A percentile compares a stretch with the other conserved stretches of the same genome.
phyloP scores from a whole-genome alignment of 1,140 invertebrate species.

The Drosophila sp. region DNA sequence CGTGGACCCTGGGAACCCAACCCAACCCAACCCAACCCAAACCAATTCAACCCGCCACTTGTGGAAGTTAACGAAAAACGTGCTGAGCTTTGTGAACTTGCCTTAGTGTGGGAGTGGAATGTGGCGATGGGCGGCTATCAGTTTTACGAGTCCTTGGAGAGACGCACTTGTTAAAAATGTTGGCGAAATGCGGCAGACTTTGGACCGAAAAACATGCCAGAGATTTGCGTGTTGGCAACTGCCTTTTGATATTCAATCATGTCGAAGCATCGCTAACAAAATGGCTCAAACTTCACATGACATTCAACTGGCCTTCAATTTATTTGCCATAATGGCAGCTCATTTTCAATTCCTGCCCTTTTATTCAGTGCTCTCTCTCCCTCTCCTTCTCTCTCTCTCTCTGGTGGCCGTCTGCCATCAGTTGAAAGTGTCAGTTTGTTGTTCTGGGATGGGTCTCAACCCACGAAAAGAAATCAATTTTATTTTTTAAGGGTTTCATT shows the following conservation, averaged over 20 bases:
- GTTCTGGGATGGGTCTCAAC: not conserved
- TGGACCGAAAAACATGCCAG: conserved; percentile 58
- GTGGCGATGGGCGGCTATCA: conserved; percentile 50
- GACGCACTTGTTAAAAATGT: conserved; percentile 66
- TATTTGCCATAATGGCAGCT: conserved; percentile 66
- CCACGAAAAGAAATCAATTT: conserved; percentile 1
- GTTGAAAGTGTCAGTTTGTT: conserved; percentile 8
- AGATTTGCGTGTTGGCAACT: conserved; percentile 72
- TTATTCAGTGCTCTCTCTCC: conserved; percentile 34
- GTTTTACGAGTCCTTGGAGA: conserved; percentile 77
- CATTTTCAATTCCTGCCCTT: conserved; percentile 63
- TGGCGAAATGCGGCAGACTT: conserved; percentile 5
- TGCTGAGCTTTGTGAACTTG: conserved; percentile 70
- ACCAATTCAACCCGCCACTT: conserved; percentile 55
- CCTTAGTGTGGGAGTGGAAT: conserved; percentile 7
- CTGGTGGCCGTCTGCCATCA: not conserved
- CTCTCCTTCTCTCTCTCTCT: not conserved
- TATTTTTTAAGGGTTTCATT: conserved; percentile 9
- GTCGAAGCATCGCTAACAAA: conserved; percentile 51
- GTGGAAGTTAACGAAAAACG: conserved; percentile 69
- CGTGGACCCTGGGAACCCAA: conserved; percentile 6
- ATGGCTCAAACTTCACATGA: conserved; percentile 31
- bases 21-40: not conserved
- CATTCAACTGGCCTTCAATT: conserved; percentile 66
- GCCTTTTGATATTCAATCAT: conserved; percentile 81